Conservation (phyloP, 2,888 invertebrate species). For the Dynastes tityus region DNA sequence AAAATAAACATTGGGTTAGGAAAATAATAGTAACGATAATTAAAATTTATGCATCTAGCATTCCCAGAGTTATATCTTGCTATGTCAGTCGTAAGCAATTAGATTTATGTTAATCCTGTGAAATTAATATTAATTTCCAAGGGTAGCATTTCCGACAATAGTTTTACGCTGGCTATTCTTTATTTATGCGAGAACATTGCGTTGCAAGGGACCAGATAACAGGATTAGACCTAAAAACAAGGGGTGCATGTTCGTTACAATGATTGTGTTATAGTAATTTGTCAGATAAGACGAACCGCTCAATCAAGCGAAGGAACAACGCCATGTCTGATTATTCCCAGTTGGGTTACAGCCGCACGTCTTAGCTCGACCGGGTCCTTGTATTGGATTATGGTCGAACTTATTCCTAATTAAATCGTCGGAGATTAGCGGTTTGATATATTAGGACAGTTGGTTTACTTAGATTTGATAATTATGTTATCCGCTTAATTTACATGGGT, state of each 20-base stretch:
- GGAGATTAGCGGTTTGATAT: constrained; percentile 53
- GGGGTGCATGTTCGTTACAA: constrained; percentile 57
- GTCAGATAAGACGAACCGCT: constrained; percentile 59
- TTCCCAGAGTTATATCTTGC: background rate
- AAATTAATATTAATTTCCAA: background rate
- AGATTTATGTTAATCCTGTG: background rate
- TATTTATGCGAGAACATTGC: constrained; percentile 30
- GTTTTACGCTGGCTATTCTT: constrained; percentile 12
- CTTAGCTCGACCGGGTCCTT: constrained; percentile 43
- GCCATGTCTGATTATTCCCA: constrained; percentile 56
- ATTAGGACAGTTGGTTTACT: constrained; percentile 18
- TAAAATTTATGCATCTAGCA: background rate
- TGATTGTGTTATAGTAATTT: constrained; percentile 57
- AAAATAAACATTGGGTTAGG: background rate
- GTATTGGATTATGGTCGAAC: constrained; percentile 53
- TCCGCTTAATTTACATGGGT: background rate
- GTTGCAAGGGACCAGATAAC: constrained; percentile 53
- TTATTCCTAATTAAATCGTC: constrained; percentile 55
- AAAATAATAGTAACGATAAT: background rate
- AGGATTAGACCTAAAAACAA: constrained; percentile 55
- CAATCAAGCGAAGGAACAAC: constrained; percentile 55
- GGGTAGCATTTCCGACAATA: background rate
- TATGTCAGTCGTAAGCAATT: background rate
- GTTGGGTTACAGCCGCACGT: constrained; percentile 57
- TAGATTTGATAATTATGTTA: constrained; percentile 19